These are phyloP conservation scores for Thinocorus orbignyianus DNA, from an alignment of 2,113 vertebrate genomes.

Conservation along the genomic window DNA sequence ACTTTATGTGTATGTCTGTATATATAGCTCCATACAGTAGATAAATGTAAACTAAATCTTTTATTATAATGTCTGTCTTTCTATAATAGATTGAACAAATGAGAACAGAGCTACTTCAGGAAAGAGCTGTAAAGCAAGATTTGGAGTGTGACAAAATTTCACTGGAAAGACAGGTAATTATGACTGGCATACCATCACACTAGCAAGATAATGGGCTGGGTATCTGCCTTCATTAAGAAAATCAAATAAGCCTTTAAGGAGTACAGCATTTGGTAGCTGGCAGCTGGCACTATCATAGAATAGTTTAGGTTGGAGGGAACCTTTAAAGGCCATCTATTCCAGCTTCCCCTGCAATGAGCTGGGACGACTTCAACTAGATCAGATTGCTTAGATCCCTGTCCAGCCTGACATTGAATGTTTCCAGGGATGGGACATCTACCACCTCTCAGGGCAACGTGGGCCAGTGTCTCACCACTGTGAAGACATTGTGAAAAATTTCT, in stretches of 20 bases:
- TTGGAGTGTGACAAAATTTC: conserved; percentile 97
- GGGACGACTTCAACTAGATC: not conserved
- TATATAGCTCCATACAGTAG: not conserved
- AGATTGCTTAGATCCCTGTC: not conserved
- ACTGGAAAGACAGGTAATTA: conserved; percentile 93
- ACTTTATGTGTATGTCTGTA: not conserved
- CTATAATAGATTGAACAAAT: conserved; percentile 91
- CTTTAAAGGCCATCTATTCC: not conserved
- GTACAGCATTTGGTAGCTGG: not conserved
- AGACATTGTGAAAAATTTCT: not conserved
- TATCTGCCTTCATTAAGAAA: not conserved
- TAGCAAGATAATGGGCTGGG: not conserved
- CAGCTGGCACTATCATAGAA: not conserved
- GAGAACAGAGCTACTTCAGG: conserved; percentile 93
- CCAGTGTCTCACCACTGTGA: not conserved
- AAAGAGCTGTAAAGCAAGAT: conserved; percentile 90
- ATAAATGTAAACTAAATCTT: not conserved
- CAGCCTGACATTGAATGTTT: not conserved
- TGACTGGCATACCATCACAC: not conserved
- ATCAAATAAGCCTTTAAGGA: not conserved
- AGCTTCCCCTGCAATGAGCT: not conserved
- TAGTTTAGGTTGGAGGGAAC: not conserved
- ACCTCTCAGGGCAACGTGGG: not conserved
- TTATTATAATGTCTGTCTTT: not conserved
- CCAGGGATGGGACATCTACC: not conserved